Conservation (phyloP, 2,113 vertebrate genomes). For the Lepidothrix coronata region DNA sequence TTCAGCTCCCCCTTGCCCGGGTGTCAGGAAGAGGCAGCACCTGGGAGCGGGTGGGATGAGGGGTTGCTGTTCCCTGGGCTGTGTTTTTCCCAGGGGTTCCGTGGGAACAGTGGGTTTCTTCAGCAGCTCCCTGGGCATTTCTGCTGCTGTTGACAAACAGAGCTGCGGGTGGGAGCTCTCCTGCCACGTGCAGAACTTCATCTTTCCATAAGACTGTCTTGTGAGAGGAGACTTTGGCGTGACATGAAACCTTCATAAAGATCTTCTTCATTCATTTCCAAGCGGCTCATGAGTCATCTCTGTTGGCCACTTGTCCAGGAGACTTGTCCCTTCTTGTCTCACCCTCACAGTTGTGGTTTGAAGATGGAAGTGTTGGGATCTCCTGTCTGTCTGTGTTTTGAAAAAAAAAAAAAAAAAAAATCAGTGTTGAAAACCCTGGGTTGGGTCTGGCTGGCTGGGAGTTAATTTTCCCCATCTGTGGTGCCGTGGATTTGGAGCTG, state of each 20-base stretch:
- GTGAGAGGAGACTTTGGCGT: background rate
- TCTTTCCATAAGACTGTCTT: background rate
- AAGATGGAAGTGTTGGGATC: background rate
- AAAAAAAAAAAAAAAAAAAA: too few species aligned
- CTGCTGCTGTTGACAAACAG: background rate
- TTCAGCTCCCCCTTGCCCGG: background rate
- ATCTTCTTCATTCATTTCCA: background rate
- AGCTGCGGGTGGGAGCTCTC: background rate
- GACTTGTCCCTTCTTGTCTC: background rate
- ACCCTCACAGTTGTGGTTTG: background rate
- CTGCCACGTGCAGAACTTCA: rapidly evolving
- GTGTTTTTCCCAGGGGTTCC: rapidly evolving
- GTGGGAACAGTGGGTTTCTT: rapidly evolving
- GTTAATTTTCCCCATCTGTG: rapidly evolving
- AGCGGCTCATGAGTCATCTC: background rate
- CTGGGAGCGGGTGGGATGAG: rapidly evolving
- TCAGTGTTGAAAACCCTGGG: background rate
- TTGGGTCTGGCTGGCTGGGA: too few species aligned
- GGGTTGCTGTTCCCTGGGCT: rapidly evolving
- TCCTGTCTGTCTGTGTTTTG: background rate
- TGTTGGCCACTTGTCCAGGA: background rate
- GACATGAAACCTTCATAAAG: background rate
- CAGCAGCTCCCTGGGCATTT: rapidly evolving
- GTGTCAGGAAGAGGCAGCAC: rapidly evolving
- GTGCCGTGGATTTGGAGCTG: background rate